These are phyloP conservation scores for Aviceda subcristata DNA, from an alignment of 2,113 vertebrate species.

Conservation along the genomic window DNA sequence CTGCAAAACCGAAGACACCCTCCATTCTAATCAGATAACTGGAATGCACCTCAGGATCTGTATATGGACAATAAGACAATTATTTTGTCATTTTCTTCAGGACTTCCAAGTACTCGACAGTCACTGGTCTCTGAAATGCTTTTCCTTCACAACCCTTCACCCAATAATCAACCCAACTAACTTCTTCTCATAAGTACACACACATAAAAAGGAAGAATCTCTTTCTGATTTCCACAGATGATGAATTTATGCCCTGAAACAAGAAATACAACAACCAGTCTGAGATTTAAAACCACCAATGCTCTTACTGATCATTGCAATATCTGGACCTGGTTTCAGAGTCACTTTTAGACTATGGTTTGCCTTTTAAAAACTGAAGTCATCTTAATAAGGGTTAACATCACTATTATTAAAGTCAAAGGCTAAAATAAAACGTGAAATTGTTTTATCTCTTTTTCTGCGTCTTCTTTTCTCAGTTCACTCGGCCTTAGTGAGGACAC, in stretches of 20 bases:
- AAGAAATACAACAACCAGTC: neutral
- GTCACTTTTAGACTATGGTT: neutral
- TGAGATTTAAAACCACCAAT: neutral
- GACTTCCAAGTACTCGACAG: neutral
- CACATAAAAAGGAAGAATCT: neutral
- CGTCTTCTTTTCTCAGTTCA: neutral
- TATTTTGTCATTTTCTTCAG: neutral
- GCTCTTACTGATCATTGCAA: neutral
- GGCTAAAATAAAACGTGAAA: neutral
- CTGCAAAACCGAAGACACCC: neutral
- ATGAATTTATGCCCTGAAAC: constrained; percentile 7
- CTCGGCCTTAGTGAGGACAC: neutral
- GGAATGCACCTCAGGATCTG: neutral
- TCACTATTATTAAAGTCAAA: neutral
- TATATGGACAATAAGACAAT: neutral
- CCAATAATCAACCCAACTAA: neutral
- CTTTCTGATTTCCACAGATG: neutral
- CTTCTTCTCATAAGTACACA: neutral
- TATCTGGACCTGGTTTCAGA: neutral
- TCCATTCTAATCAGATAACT: neutral
- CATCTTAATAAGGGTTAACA: neutral
- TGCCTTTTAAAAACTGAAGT: neutral
- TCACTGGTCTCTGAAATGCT: constrained; percentile 2
- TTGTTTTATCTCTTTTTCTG: neutral
- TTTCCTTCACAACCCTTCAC: neutral